phyloP scores from a whole-genome alignment of 35 echinoderm and acorn worm species.

The Nesometra sesokonis region DNA sequence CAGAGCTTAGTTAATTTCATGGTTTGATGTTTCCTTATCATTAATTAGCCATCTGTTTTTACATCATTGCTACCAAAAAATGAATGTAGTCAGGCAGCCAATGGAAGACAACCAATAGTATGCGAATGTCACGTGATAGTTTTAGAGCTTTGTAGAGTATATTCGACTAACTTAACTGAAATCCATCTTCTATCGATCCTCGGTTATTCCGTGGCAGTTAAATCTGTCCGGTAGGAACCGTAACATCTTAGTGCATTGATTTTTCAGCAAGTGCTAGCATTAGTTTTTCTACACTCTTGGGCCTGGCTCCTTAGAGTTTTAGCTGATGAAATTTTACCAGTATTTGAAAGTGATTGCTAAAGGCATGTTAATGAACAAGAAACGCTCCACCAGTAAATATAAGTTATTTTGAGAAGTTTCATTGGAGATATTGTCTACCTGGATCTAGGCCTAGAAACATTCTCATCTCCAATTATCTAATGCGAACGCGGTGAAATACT shows the following conservation, averaged over 20 bases:
- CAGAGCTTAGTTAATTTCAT: no score
- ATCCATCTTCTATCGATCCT: neutral
- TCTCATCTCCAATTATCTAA: neutral
- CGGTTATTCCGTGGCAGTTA: neutral
- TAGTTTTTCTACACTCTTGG: neutral
- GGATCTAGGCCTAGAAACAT: neutral
- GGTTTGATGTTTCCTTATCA: no score
- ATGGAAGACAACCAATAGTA: neutral
- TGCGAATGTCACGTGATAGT: neutral
- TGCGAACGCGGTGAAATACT: no score
- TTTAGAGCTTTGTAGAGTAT: neutral
- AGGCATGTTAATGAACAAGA: neutral
- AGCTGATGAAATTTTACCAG: neutral
- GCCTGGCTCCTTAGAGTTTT: neutral
- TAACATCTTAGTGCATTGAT: neutral
- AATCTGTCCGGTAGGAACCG: neutral
- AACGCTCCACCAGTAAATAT: neutral
- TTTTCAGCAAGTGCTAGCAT: neutral
- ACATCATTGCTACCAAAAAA: no score
- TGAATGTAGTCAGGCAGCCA: neutral
- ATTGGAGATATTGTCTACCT: neutral
- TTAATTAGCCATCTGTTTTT: no score
- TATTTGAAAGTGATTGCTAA: neutral
- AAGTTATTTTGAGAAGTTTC: neutral
- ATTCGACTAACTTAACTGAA: neutral